A percentile compares a stretch with the other conserved stretches of the same genome.
Evolutionary conservation across 2,113 vertebrate genomes (phyloP).

Genomic region (Tychaedon coryphoeus): DNA sequence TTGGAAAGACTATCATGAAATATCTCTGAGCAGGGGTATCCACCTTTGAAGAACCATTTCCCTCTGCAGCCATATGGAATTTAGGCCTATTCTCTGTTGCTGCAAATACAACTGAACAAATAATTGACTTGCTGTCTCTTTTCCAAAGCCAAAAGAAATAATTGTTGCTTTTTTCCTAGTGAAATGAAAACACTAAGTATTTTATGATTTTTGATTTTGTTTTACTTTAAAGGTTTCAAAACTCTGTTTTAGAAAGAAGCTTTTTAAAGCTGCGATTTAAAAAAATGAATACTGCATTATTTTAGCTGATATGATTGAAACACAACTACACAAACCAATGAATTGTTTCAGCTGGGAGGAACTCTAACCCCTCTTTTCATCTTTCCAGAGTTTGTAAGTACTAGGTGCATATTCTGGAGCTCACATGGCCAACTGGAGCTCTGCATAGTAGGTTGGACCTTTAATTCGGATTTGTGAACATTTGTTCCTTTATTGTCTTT

Average conservation of each 20-base stretch:
- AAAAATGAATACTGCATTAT: background rate
- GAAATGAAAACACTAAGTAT: background rate
- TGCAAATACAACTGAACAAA: background rate
- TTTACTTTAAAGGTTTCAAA: background rate
- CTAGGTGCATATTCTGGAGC: background rate
- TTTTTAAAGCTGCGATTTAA: background rate
- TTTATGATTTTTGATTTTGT: background rate
- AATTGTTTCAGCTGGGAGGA: background rate
- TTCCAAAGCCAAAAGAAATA: background rate
- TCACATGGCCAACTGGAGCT: background rate
- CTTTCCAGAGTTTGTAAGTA: background rate
- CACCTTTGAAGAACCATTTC: background rate
- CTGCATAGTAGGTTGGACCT: background rate
- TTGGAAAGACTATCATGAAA: background rate
- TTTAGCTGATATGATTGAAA: background rate
- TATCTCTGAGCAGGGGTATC: background rate
- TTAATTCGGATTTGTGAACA: slow-evolving; percentile 12
- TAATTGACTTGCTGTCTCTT: slow-evolving; percentile 3
- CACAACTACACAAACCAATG: background rate
- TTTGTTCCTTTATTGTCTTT: slow-evolving; percentile 58
- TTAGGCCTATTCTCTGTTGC: background rate
- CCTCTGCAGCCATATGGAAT: background rate
- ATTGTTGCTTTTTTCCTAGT: background rate
- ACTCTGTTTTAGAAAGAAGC: background rate
- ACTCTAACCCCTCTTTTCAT: background rate